phyloP scores from a whole-genome alignment of 2,888 invertebrate genomes.

The Parnassius apollo region DNA sequence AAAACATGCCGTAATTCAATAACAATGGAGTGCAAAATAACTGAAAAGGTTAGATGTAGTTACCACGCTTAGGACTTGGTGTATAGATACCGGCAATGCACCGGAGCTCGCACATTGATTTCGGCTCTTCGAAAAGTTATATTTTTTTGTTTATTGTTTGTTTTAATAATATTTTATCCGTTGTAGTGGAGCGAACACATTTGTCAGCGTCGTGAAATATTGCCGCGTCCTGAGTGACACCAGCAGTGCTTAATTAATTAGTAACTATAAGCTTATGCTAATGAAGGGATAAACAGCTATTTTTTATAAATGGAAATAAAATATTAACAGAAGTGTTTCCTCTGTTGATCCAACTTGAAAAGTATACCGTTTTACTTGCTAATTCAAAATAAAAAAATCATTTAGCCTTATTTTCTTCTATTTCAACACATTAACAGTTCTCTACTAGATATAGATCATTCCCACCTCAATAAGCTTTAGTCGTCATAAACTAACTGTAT shows the following conservation, averaged over 20 bases:
- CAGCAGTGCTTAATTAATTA: slow-evolving; percentile 70
- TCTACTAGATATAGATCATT: too few species aligned
- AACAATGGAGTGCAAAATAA: slow-evolving; percentile 30
- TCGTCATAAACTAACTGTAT: too few species aligned
- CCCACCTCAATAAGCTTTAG: too few species aligned
- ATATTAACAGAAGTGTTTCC: too few species aligned
- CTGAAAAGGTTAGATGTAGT: slow-evolving; percentile 11
- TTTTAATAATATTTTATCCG: slow-evolving; percentile 81
- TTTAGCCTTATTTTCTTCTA: too few species aligned
- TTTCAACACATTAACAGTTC: too few species aligned
- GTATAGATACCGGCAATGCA: slow-evolving; percentile 54
- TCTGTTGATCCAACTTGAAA: too few species aligned
- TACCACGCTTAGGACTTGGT: slow-evolving; percentile 40
- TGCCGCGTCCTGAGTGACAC: slow-evolving; percentile 59
- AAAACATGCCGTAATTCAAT: slow-evolving; percentile 36
- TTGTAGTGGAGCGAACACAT: slow-evolving; percentile 77
- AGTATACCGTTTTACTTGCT: too few species aligned
- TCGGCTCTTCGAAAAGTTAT: slow-evolving; percentile 77
- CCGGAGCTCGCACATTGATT: slow-evolving; percentile 78
- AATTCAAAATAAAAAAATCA: too few species aligned
- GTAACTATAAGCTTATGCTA: slow-evolving; percentile 62
- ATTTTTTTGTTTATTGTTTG: slow-evolving; percentile 78
- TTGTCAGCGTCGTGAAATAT: slow-evolving; percentile 77
- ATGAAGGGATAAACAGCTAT: slow-evolving; percentile 56
- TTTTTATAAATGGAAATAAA: slow-evolving; percentile 30